A percentile compares a stretch with the other conserved stretches of the same genome.
These are phyloP conservation scores for Sphecodes monilicornis DNA, from an alignment of 2,888 invertebrate species.

Conservation along the genomic window DNA sequence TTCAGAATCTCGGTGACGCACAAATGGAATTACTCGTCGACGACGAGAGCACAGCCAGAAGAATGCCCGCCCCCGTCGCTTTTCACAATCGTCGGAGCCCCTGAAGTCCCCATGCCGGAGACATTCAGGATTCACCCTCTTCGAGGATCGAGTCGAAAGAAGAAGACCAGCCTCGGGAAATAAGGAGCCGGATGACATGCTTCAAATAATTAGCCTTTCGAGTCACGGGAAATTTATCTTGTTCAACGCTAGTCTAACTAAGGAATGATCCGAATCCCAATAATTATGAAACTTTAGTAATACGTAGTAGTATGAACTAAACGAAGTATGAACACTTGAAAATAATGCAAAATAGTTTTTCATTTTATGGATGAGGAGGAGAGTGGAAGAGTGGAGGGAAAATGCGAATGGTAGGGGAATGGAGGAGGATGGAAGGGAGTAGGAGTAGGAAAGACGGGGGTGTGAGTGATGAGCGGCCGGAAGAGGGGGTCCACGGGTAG, in stretches of 20 bases:
- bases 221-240: neutral
- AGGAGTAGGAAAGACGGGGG: too few species aligned
- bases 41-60: conserved; percentile 44
- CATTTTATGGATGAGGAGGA: too few species aligned
- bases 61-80: conserved; percentile 59
- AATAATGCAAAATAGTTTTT: too few species aligned
- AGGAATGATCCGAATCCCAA: neutral
- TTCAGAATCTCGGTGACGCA: conserved; percentile 79
- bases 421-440: too few species aligned
- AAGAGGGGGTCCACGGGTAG: too few species aligned
- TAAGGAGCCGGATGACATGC: neutral
- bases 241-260: neutral
- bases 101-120: conserved; percentile 40
- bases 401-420: too few species aligned
- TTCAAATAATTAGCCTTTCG: neutral
- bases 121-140: conserved; percentile 59
- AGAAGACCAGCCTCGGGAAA: neutral
- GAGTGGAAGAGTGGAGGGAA: too few species aligned
- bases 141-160: conserved; percentile 21
- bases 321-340: too few species aligned
- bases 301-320: too few species aligned
- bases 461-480: too few species aligned
- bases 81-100: conserved; percentile 49
- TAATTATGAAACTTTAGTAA: too few species aligned
- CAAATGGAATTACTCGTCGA: conserved; percentile 80